These are phyloP conservation scores for Peromyscus nudipes DNA, from an alignment of 2,797 vertebrate species.

Conservation along the genomic window DNA sequence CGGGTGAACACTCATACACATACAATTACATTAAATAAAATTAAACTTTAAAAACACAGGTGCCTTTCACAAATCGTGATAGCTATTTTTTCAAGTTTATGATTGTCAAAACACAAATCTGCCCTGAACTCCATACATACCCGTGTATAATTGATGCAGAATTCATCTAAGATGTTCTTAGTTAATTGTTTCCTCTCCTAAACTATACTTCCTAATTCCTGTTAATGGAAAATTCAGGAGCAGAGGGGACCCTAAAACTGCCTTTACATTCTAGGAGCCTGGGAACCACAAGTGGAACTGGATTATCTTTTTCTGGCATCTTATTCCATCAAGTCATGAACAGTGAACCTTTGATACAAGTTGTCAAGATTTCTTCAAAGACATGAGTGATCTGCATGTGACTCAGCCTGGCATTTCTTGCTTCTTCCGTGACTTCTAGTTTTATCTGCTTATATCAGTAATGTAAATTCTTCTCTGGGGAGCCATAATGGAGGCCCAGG, in stretches of 20 bases:
- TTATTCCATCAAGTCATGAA: not conserved
- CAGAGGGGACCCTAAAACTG: not conserved
- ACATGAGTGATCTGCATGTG: not conserved
- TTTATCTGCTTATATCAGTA: constrained; percentile 58
- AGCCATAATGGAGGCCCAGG: not conserved
- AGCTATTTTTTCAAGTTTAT: constrained; percentile 13
- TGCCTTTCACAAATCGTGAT: not conserved
- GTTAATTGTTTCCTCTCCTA: not conserved
- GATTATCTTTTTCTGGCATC: constrained; percentile 10
- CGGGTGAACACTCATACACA: not conserved
- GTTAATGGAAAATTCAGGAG: not conserved
- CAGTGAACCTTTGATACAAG: constrained; percentile 63
- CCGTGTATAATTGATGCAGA: not conserved
- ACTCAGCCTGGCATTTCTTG: constrained; percentile 50
- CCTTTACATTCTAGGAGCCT: not conserved
- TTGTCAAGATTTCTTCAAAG: not conserved
- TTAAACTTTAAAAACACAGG: not conserved
- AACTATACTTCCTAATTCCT: not conserved
- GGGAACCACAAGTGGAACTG: not conserved
- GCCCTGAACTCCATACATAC: not conserved
- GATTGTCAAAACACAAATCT: constrained; percentile 25
- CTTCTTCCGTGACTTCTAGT: constrained; percentile 13
- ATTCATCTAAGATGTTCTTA: not conserved
- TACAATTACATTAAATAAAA: not conserved
- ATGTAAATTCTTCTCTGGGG: not conserved